Percentiles rank a stretch among this genome's conserved stretches.
phyloP scores from a whole-genome alignment of 2,888 invertebrate species.

The Lithophane ornitopus region DNA sequence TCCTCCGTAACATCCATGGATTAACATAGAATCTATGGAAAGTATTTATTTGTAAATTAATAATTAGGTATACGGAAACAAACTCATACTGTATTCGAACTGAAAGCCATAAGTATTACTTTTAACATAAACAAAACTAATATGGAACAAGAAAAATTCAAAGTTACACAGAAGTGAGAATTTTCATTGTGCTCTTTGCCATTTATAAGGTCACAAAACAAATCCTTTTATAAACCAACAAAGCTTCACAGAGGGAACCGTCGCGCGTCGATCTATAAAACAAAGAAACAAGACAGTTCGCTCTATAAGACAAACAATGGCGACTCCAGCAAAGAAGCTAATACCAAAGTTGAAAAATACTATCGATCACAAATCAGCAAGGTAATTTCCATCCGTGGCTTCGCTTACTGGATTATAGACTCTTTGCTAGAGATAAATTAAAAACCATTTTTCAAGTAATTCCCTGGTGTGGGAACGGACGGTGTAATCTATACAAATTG shows the following conservation, averaged over 20 bases:
- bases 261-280: conserved; percentile 43
- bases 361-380: conserved; percentile 62
- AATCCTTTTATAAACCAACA: conserved; percentile 54
- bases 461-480: conserved; percentile 66
- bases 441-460: conserved; percentile 82
- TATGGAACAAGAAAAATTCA: conserved; percentile 2
- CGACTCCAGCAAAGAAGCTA: conserved; percentile 50
- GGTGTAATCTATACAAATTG: conserved; percentile 81
- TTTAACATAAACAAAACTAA: not conserved
- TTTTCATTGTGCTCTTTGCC: conserved; percentile 14
- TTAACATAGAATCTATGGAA: not conserved
- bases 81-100: not conserved
- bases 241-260: conserved; percentile 38
- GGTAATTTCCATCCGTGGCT: conserved; percentile 49
- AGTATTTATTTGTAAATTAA: not conserved
- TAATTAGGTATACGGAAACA: not conserved
- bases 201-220: conserved; percentile 21
- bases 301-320: conserved; percentile 59
- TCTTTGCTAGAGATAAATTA: conserved; percentile 74
- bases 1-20: not conserved
- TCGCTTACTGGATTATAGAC: conserved; percentile 50
- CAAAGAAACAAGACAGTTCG: conserved; percentile 53
- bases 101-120: not conserved
- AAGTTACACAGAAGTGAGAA: conserved; percentile 31
- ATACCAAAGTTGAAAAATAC: conserved; percentile 58